Evolutionary conservation across 2,888 invertebrate species (phyloP), one percentile per base, ranked within the genome.

Genomic region (Adineta ricciae): DNA sequence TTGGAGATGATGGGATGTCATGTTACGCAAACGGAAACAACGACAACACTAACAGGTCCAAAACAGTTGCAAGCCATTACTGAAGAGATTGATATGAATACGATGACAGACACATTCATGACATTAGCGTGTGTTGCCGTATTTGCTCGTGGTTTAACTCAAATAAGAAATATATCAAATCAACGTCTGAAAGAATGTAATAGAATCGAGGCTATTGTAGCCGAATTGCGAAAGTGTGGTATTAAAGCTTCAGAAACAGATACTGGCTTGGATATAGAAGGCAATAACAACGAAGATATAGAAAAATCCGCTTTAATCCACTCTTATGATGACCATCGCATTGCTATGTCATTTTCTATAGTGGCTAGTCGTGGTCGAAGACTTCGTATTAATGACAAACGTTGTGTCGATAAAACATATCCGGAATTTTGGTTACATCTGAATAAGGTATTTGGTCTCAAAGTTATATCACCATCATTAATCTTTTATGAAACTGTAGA

Each of bases 371-470:
- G 56, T 56, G 21, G 56, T 56, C 16, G n/a, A 4, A 56, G n/a
- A 8, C 16, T 56, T 56, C 8, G 56, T 56, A 56, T 56, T 56
- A n/a, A 4, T 56, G 56, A 56, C n/a, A 56, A 56, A 56, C n/a
- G 56, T n/a, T 56, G 56, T 56, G 56, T 56, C 24, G 56, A 56
- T 56, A 56, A 56, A 56, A 56, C 56, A 56, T 56, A 56, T 56
- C 56, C 56, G n/a, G 56, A 56, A 56, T 56, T 56, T 56, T 56
- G 56, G 56, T 14, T 56, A n/a, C 56, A 56, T n/a, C 14, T 56
- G n/a, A n/a, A 56, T 24, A 56, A 56, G 56, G 56, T 56, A n/a
- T 56, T 56, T 56, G 56, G 56, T n/a, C n/a, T 56, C n/a, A 56
- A 56, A 56, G 56, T 56, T 56, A 8, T n/a, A 56, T 56, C 56